Percentiles rank a stretch among this genome's conserved stretches.
phyloP scores from a whole-genome alignment of 2,113 vertebrate genomes.

The Rhinolophus ferrumequinum region DNA sequence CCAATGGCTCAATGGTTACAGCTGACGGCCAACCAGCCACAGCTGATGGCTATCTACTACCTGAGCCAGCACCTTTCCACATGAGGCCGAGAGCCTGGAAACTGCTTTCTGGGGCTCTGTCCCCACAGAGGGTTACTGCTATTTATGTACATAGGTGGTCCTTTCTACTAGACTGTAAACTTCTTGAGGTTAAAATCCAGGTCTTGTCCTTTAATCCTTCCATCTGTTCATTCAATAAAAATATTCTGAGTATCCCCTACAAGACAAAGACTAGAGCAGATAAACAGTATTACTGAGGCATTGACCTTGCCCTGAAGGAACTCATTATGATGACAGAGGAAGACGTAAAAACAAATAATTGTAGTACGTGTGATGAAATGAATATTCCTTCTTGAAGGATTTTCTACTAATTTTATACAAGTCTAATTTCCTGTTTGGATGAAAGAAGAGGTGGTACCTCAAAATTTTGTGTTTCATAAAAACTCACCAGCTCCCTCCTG shows the following conservation, averaged over 20 bases:
- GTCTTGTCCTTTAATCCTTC: neutral
- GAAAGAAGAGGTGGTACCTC: neutral
- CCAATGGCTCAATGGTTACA: too few species aligned
- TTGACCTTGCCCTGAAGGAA: neutral
- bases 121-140: constrained; percentile 25
- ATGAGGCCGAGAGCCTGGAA: too few species aligned
- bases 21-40: too few species aligned
- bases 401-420: constrained; percentile 38
- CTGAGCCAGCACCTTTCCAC: too few species aligned
- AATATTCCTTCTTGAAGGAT: neutral
- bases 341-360: neutral
- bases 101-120: too few species aligned
- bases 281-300: neutral
- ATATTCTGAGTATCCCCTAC: neutral
- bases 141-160: neutral
- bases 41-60: too few species aligned
- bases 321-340: neutral
- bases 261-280: neutral
- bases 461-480: constrained; percentile 9
- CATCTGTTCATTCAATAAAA: neutral
- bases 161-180: neutral
- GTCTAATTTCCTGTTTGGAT: neutral
- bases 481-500: neutral
- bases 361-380: neutral
- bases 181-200: neutral